Evolutionary conservation across 2,888 invertebrate species (phyloP).

Genomic region (Platycnemis pennipes): DNA sequence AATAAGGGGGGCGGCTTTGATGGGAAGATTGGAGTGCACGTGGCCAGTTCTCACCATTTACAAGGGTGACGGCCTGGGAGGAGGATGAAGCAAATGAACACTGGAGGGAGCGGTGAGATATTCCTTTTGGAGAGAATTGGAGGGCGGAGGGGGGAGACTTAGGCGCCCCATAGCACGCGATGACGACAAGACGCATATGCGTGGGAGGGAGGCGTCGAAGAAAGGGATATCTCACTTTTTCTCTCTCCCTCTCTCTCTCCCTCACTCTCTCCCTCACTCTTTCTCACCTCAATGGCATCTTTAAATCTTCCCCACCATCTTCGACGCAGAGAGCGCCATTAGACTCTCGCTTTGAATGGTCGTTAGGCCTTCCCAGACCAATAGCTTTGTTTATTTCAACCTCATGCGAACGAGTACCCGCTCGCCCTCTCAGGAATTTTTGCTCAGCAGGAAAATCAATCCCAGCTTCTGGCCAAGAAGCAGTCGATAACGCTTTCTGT

Average conservation of each 20-base stretch:
- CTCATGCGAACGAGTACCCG: background rate
- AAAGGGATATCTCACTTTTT: background rate
- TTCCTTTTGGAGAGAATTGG: background rate
- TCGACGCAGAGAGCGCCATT: background rate
- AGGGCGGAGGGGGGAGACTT: background rate
- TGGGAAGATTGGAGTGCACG: conserved; percentile 1
- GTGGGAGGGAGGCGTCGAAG: background rate
- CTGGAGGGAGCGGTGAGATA: background rate
- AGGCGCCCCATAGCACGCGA: background rate
- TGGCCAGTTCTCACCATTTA: conserved; percentile 66
- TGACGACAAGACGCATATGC: background rate
- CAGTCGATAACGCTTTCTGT: background rate
- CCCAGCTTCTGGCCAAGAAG: background rate
- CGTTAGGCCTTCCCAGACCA: conserved; percentile 6
- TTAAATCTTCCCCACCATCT: conserved; percentile 45
- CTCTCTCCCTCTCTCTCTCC: too few relatives aligned
- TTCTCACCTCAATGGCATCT: conserved; percentile 20
- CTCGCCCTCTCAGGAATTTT: background rate
- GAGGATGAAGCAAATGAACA: background rate
- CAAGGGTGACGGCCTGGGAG: background rate
- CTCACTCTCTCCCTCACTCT: too few relatives aligned
- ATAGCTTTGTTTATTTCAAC: conserved; percentile 12
- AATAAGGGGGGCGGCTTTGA: background rate
- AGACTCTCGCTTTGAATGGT: conserved; percentile 14
- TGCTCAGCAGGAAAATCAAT: background rate